Percentiles rank a stretch among this genome's conserved stretches.
phyloP scores from a whole-genome alignment of 2,797 vertebrate genomes.

The Champsocephalus esox region DNA sequence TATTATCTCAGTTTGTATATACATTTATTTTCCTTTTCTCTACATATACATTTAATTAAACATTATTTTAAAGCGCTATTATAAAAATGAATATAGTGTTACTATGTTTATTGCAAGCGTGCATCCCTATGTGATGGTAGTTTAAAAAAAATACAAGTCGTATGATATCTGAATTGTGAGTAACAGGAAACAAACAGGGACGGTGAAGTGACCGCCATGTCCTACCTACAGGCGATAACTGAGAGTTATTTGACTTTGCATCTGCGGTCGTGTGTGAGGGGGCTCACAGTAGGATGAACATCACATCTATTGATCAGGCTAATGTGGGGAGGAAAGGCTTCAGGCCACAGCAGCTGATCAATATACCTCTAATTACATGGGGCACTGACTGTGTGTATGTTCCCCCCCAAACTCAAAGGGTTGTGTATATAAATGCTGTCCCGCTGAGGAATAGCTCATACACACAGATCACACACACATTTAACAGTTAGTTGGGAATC shows the following conservation, averaged over 20 bases:
- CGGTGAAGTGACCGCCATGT: slow-evolving; percentile 53
- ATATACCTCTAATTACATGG: slow-evolving; percentile 84
- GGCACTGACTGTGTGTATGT: slow-evolving; percentile 31
- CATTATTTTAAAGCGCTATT: neutral
- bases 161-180: neutral
- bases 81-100: neutral
- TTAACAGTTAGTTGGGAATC: slow-evolving; percentile 10
- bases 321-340: slow-evolving; percentile 85
- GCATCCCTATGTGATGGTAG: neutral
- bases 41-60: neutral
- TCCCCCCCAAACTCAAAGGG: slow-evolving; percentile 61
- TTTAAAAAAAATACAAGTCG: neutral
- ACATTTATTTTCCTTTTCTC: neutral
- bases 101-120: neutral
- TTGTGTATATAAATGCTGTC: slow-evolving; percentile 81
- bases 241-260: slow-evolving; percentile 62
- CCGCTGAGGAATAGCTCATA: slow-evolving; percentile 54
- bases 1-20: neutral
- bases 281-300: slow-evolving; percentile 78
- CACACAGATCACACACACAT: slow-evolving; percentile 20
- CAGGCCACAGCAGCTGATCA: slow-evolving; percentile 82
- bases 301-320: slow-evolving; percentile 85
- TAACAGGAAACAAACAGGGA: slow-evolving; percentile 13
- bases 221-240: slow-evolving; percentile 71
- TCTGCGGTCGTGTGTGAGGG: slow-evolving; percentile 18